These are phyloP conservation scores for Ceratitis capitata DNA, from an alignment of 1,140 invertebrate species.

Conservation along the genomic window DNA sequence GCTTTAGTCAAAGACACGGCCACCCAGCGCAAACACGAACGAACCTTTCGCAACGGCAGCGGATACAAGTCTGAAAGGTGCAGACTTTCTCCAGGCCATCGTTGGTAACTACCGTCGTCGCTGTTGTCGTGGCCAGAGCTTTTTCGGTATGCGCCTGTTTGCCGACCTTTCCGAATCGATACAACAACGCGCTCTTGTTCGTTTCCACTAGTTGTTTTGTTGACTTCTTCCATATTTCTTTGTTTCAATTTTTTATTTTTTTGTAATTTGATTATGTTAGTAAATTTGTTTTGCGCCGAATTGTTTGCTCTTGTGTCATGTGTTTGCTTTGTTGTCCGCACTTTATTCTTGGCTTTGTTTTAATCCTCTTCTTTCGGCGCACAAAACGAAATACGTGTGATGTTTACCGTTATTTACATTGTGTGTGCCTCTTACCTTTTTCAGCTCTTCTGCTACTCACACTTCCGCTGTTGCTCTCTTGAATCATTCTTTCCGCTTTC, in stretches of 20 bases:
- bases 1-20: slow-evolving; percentile 42
- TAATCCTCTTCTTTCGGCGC: background rate
- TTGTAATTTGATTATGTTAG: background rate
- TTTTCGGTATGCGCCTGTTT: slow-evolving; percentile 29
- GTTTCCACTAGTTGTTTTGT: background rate
- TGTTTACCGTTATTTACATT: background rate
- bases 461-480: background rate
- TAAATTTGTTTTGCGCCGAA: background rate
- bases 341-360: slow-evolving; percentile 14
- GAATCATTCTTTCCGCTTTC: background rate
- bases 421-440: background rate
- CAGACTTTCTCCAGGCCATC: slow-evolving; percentile 37
- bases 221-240: background rate
- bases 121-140: background rate
- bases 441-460: background rate
- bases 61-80: slow-evolving; percentile 59
- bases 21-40: slow-evolving; percentile 45
- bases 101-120: slow-evolving; percentile 3
- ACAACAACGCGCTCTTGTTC: background rate
- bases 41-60: slow-evolving; percentile 64
- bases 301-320: background rate
- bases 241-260: background rate
- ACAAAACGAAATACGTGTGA: background rate
- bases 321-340: background rate
- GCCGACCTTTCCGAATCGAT: slow-evolving; percentile 1